Percentiles rank a stretch among this genome's conserved stretches.
These are phyloP conservation scores for Drosophila histrio DNA, from an alignment of 2,888 invertebrate genomes.

Conservation along the genomic window DNA sequence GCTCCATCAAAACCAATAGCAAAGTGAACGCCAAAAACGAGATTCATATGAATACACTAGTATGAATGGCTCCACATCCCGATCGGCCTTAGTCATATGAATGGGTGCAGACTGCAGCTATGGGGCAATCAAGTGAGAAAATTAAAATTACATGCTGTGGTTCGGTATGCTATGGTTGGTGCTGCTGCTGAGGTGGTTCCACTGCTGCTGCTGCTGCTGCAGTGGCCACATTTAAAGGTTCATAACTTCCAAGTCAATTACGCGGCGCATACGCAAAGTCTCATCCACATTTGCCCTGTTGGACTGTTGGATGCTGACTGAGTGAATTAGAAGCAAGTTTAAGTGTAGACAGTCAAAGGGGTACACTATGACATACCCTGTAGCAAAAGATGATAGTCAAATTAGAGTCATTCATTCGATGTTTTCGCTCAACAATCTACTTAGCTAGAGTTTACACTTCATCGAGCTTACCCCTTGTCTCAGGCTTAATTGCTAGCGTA, in stretches of 20 bases:
- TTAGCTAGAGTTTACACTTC: neutral
- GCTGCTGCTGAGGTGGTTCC: constrained; percentile 4
- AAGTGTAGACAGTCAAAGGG: neutral
- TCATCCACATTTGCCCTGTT: constrained; percentile 34
- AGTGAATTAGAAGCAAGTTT: constrained; percentile 46
- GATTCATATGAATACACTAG: constrained; percentile 26
- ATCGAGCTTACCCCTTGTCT: neutral
- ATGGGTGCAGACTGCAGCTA: constrained; percentile 42
- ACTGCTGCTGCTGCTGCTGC: constrained; percentile 29
- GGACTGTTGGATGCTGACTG: constrained; percentile 43
- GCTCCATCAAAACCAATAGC: constrained; percentile 41
- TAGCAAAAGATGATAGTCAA: neutral
- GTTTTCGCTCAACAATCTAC: neutral
- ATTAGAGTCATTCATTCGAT: neutral
- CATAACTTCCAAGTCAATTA: constrained; percentile 81
- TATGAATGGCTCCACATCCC: constrained; percentile 42
- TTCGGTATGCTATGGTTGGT: constrained; percentile 15
- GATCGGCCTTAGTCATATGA: constrained; percentile 38
- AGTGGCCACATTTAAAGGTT: constrained; percentile 78
- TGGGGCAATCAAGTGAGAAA: constrained; percentile 80
- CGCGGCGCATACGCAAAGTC: constrained; percentile 62
- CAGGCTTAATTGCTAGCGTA: neutral
- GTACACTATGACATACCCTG: neutral
- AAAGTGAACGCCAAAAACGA: constrained; percentile 25
- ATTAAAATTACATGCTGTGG: constrained; percentile 73